These are phyloP conservation scores for Malurus cyaneus DNA, from an alignment of 2,113 vertebrate species.

Conservation along the genomic window DNA sequence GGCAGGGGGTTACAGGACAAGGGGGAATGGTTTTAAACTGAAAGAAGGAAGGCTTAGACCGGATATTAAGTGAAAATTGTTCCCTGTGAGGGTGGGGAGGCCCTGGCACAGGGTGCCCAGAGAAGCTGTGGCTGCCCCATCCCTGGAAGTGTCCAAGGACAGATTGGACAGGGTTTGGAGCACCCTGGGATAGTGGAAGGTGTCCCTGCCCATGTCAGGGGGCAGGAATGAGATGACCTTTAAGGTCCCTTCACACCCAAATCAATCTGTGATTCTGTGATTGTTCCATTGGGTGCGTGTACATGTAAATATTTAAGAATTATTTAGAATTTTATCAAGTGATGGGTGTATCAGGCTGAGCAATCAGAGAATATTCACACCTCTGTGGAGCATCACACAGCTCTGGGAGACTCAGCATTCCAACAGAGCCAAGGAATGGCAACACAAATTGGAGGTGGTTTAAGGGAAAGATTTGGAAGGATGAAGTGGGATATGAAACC, in stretches of 20 bases:
- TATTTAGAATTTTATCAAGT: background rate
- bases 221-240: fast-evolving
- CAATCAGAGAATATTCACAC: background rate
- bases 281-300: no score
- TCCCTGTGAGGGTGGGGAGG: fast-evolving
- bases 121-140: background rate
- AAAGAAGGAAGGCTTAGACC: background rate
- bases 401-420: background rate
- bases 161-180: fast-evolving
- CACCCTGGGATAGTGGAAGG: fast-evolving
- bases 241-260: background rate
- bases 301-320: background rate
- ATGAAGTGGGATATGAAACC: background rate
- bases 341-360: background rate
- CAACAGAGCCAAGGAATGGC: background rate
- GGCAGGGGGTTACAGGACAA: background rate
- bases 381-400: background rate
- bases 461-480: background rate
- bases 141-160: background rate
- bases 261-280: background rate
- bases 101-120: background rate
- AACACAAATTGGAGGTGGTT: background rate
- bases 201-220: background rate
- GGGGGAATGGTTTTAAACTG: background rate
- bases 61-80: background rate